These are phyloP conservation scores for Aplysina aerophoba DNA, from an alignment of 37 sponge, comb jelly and placozoan genomes.

Conservation along the genomic window DNA sequence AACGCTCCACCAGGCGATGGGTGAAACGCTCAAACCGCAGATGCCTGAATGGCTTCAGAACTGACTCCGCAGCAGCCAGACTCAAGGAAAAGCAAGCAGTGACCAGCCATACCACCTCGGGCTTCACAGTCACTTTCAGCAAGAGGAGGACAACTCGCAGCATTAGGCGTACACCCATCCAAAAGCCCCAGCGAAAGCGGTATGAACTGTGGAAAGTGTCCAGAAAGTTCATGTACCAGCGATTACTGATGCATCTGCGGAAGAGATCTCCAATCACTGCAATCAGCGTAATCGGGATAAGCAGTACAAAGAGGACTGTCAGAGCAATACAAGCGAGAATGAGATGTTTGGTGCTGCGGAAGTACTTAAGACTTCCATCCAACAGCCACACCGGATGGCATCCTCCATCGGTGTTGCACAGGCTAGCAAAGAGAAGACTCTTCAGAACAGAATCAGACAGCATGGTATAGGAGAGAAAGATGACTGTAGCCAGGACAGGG, in stretches of 20 bases:
- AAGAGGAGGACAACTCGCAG: slow-evolving; percentile 29
- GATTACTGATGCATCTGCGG: neutral
- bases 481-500: slow-evolving; percentile 39
- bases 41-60: slow-evolving; percentile 1
- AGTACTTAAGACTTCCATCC: slow-evolving; percentile 33
- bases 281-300: slow-evolving; percentile 34
- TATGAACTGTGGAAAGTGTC: slow-evolving; percentile 21
- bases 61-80: neutral
- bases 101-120: neutral
- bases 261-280: slow-evolving; percentile 7
- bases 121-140: neutral
- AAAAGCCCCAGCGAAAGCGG: slow-evolving; percentile 37
- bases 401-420: neutral
- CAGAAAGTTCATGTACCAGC: slow-evolving; percentile 32
- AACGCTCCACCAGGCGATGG: neutral
- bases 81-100: neutral
- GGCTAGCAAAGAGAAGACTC: neutral
- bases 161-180: slow-evolving; percentile 60
- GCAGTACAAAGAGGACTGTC: neutral
- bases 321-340: slow-evolving; percentile 15
- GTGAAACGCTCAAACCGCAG: neutral
- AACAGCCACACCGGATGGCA: slow-evolving; percentile 23
- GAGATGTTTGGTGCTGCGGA: slow-evolving; percentile 14
- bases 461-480: slow-evolving; percentile 32
- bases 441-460: neutral